Evolutionary conservation across 1,140 invertebrate species (phyloP).

Genomic region (Nautilus pompilius): DNA sequence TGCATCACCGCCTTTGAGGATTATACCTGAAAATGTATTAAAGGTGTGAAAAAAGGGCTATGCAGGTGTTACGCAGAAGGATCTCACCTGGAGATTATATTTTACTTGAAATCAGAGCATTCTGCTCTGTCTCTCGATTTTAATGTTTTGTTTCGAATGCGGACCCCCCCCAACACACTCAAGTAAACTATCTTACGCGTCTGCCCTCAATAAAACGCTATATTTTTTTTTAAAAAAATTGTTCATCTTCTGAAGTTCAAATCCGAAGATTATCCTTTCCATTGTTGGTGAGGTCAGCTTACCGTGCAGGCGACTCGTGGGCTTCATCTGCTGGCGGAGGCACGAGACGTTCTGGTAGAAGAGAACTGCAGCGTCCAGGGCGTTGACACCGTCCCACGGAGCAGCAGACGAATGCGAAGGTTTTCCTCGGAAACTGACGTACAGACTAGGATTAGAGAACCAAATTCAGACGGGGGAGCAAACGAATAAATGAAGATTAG

Average conservation of each 20-base stretch:
- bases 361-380: conserved; percentile 48
- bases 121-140: too few species aligned
- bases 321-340: conserved; percentile 43
- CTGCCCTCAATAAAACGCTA: neutral
- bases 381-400: conserved; percentile 48
- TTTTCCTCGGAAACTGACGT: conserved; percentile 33
- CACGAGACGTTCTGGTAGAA: conserved; percentile 43
- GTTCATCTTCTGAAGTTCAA: neutral
- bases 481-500: too few species aligned
- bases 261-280: neutral
- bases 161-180: neutral
- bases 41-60: neutral
- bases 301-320: conserved; percentile 35
- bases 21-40: too few species aligned
- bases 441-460: too few species aligned
- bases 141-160: too few species aligned
- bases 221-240: neutral
- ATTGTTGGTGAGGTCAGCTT: neutral
- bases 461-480: too few species aligned
- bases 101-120: too few species aligned
- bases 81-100: neutral
- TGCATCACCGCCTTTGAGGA: conserved; percentile 48
- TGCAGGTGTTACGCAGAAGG: neutral
- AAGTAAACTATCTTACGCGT: neutral
- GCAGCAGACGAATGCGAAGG: conserved; percentile 40